phyloP scores from a whole-genome alignment of 2,888 invertebrate genomes.

The Pammene fasciana region DNA sequence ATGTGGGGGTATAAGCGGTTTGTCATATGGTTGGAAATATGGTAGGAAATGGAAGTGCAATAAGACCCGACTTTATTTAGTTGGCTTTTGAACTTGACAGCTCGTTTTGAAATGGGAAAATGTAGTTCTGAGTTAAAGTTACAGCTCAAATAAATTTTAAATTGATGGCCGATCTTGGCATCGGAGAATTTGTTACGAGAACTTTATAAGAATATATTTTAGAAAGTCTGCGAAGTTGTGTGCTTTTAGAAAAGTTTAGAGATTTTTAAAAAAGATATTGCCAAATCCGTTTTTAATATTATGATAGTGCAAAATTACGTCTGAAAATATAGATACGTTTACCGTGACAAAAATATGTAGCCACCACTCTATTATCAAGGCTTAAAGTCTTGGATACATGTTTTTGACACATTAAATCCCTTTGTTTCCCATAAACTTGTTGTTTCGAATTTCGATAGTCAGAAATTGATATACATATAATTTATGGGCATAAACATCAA shows the following conservation, averaged over 20 bases:
- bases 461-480: no score
- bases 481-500: no score
- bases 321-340: no score
- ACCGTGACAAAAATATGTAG: no score
- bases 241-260: not conserved
- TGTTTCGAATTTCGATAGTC: no score
- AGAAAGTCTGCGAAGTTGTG: not conserved
- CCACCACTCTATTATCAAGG: no score
- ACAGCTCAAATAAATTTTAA: not conserved
- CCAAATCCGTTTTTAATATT: not conserved
- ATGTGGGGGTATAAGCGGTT: not conserved
- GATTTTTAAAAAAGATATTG: not conserved
- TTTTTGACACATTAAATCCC: no score
- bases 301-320: no score
- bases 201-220: not conserved
- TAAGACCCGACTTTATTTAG: conserved; percentile 9
- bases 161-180: not conserved
- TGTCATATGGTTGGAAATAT: conserved; percentile 15
- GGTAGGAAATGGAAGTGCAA: conserved; percentile 1
- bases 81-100: conserved; percentile 5
- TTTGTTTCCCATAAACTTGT: no score
- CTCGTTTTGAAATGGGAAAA: not conserved
- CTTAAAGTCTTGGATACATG: no score
- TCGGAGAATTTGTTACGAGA: not conserved
- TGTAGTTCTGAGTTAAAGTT: not conserved